phyloP scores from a whole-genome alignment of 2,113 vertebrate species.

The Ginglymostoma cirratum region DNA sequence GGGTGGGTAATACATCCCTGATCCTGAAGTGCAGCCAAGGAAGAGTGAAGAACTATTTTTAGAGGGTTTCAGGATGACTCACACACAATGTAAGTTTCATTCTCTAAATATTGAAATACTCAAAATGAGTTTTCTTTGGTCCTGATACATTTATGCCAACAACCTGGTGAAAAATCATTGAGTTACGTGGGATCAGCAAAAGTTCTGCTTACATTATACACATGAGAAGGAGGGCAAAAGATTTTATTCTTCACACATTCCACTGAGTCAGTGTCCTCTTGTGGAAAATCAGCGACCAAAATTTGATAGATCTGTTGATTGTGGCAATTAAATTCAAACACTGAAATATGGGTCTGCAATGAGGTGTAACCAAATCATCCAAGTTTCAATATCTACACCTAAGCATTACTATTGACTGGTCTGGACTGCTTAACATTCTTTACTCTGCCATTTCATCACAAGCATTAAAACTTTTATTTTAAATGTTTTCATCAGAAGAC shows the following conservation, averaged over 20 bases:
- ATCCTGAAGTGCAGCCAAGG: too few relatives aligned
- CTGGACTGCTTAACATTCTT: neutral
- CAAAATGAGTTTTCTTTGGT: neutral
- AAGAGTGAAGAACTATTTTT: neutral
- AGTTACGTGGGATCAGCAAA: neutral
- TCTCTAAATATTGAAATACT: neutral
- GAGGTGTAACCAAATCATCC: neutral
- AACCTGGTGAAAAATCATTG: neutral
- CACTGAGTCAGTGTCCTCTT: too few relatives aligned
- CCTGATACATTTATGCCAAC: neutral
- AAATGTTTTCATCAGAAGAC: neutral
- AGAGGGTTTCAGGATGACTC: neutral
- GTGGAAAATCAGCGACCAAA: neutral
- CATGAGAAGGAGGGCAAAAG: neutral
- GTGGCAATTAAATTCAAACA: neutral
- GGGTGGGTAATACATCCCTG: too few relatives aligned
- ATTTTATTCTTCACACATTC: neutral
- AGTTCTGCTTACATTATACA: neutral
- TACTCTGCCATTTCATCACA: neutral
- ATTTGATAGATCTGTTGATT: neutral
- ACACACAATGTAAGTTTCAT: neutral
- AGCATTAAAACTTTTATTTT: neutral
- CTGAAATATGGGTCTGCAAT: neutral
- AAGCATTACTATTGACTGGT: neutral
- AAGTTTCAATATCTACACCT: neutral